phyloP scores from a whole-genome alignment of 2,888 invertebrate species.

The Parascotia fuliginaria region DNA sequence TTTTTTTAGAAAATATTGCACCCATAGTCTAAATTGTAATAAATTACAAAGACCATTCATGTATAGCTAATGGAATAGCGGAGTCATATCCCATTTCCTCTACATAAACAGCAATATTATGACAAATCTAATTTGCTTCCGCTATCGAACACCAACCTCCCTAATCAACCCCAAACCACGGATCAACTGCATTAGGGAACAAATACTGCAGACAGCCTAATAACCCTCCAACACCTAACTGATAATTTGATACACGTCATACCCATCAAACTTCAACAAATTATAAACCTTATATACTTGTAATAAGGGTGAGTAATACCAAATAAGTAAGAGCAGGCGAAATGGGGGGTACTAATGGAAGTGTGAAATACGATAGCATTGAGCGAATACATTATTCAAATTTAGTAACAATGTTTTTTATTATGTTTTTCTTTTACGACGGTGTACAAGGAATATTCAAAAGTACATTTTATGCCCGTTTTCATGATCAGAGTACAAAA shows the following conservation, averaged over 20 bases:
- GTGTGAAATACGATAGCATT: constrained; percentile 75
- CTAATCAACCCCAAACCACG: constrained; percentile 46
- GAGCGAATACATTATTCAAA: constrained; percentile 75
- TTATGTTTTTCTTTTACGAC: constrained; percentile 46
- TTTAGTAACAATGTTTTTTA: constrained; percentile 66
- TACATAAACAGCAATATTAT: constrained; percentile 30
- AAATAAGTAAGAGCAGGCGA: constrained; percentile 38
- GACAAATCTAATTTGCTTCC: constrained; percentile 45
- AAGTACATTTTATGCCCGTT: constrained; percentile 18
- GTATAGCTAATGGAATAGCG: constrained; percentile 1
- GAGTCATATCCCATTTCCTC: constrained; percentile 22
- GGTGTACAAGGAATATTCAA: constrained; percentile 44
- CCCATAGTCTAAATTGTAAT: background rate
- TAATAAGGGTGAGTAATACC: constrained; percentile 20
- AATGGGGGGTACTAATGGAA: constrained; percentile 70
- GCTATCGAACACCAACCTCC: constrained; percentile 31
- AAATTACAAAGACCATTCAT: constrained; percentile 1
- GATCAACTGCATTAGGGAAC: constrained; percentile 57
- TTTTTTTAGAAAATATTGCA: background rate
- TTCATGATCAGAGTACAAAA: constrained; percentile 12
- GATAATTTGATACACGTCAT: constrained; percentile 55
- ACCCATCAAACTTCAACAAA: constrained; percentile 22
- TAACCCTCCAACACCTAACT: constrained; percentile 54
- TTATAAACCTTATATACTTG: constrained; percentile 27
- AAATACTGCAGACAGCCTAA: constrained; percentile 54